Percentiles rank a stretch among this genome's conserved stretches.
Conservation (phyloP, 2,113 vertebrate species). For the Psettodes erumei region DNA sequence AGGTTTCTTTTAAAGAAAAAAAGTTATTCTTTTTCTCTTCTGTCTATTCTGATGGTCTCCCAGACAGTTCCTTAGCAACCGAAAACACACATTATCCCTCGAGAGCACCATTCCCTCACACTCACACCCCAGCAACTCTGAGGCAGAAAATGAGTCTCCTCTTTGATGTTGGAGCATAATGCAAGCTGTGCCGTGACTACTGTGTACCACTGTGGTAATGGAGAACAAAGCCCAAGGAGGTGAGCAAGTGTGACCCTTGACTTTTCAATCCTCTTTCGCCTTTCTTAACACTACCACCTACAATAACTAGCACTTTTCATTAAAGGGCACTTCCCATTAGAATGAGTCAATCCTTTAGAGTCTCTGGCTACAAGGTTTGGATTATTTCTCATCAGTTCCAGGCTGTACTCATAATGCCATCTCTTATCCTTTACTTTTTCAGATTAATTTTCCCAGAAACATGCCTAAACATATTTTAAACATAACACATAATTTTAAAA, state of each 20-base stretch:
- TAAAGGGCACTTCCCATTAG: slow-evolving; percentile 67
- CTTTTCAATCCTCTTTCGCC: slow-evolving; percentile 56
- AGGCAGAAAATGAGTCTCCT: slow-evolving; percentile 62
- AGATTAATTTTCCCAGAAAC: slow-evolving; percentile 17
- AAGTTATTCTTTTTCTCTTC: slow-evolving; percentile 50
- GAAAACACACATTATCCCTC: slow-evolving; percentile 65
- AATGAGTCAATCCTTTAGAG: slow-evolving; percentile 52
- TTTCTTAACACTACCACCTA: slow-evolving; percentile 66
- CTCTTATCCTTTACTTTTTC: slow-evolving; percentile 11
- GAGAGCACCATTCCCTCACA: slow-evolving; percentile 44
- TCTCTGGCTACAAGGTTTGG: slow-evolving; percentile 32
- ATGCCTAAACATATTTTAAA: slow-evolving; percentile 8
- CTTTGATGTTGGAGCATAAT: slow-evolving; percentile 65
- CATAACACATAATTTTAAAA: slow-evolving; percentile 5
- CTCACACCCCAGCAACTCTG: slow-evolving; percentile 43
- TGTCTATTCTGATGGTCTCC: slow-evolving; percentile 53
- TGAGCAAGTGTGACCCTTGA: slow-evolving; percentile 51
- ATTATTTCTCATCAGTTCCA: slow-evolving; percentile 47
- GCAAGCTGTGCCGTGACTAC: slow-evolving; percentile 31
- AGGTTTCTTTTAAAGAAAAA: slow-evolving; percentile 8
- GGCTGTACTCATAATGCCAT: slow-evolving; percentile 47
- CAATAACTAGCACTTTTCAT: slow-evolving; percentile 59
- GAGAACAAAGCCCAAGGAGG: slow-evolving; percentile 62
- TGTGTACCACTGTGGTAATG: slow-evolving; percentile 31
- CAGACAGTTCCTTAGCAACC: slow-evolving; percentile 77